Base-by-base conservation (phyloP, 2,888 invertebrate species). In the Hypena proboscidalis region DNA sequence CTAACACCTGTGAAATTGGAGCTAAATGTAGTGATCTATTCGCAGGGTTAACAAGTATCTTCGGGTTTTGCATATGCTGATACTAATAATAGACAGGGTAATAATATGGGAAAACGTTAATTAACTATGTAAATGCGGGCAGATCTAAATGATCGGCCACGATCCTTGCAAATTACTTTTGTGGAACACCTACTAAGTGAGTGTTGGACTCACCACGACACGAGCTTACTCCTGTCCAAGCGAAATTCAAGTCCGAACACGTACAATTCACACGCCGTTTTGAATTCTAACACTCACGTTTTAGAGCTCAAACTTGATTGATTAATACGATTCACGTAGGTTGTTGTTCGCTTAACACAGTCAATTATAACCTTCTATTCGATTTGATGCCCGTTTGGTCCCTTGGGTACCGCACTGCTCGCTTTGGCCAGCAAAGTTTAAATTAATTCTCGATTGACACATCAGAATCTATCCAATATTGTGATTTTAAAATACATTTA, bases 361-460 rank as follows among this genome's bases (percentile, higher is more conserved):
- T 83, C 86, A 86, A 86, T 87, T 86, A 87, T 87, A 83, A 85
- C 83, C 80, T 83, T 82, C 83, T 86, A 85, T 88, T 85, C 79
- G 86, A 87, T 89, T 85, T 86, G 85, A 85, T 84, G 79, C 74
- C 81, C 73, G 80, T 76, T 80, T 69, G 69, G 77, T 86, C 88
- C 84, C 83, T 74, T 64, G 83, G 81, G 88, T 64, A 64, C 61
- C 65, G 65, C 77, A 74, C 70, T 83, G 82, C 74, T 85, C 83
- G 81, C 80, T 85, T 86, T 83, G 80, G 72, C 76, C 74, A 77
- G 80, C 77, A 81, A 88, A 88, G 83, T 88, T 89, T 87, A 86
- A 89, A 89, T 89, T 85, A 88, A 87, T 87, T 88, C 81, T 75
- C 77, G 77, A 85, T 88, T 86, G 88, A 85, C 84, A 86, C 79